Base-by-base conservation (phyloP, 2,797 vertebrate species). In the Nothura maculosa region DNA sequence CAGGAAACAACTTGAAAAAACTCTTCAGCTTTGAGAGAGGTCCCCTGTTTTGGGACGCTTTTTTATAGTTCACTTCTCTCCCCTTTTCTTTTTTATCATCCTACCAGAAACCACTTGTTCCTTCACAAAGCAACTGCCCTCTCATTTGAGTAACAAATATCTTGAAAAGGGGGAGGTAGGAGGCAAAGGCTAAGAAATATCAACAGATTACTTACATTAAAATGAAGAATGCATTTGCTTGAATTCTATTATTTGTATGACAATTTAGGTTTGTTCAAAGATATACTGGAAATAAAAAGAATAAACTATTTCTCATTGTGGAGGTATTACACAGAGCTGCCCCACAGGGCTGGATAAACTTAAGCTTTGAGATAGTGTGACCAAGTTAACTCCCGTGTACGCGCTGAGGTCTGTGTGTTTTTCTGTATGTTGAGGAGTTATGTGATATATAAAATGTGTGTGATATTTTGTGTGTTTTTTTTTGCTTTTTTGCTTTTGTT, bases 211-310 rank as follows among this genome's bases (percentile, higher is more conserved):
- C 32, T 50, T 80, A 30, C 32, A 79, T 96, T 94, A 88, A 96
- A 93, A 94, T 73, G 27, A 77, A 78, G 19, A 83, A 90, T 75
- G 24, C 27, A 19, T 94, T 54, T 3, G 36, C 90, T 91, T 92
- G 64, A 89, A 86, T 92, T 92, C 91, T 36, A 32, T 93, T 57
- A 85, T 64, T 94, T 94, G 30, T 36, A 40, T 34, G 50, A 13
- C 67, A 93, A 75, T 85, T 94, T 87, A 72, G 90, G 48, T 60
- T 70, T 89, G 73, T 63, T 92, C 32, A 73, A 82, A 32, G 14
- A 77, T 79, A 81, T 80, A 70, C 32, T 95, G 69, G 87, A 96
- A 93, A 93, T 77, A 90, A 69, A 95, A 93, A 79, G 78, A 62
- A 81, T 16, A 73, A 55, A 48, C 6, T 25, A 19, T 77, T 96